phyloP scores from a whole-genome alignment of 1,140 invertebrate genomes.

The Conopomorpha cramerella region DNA sequence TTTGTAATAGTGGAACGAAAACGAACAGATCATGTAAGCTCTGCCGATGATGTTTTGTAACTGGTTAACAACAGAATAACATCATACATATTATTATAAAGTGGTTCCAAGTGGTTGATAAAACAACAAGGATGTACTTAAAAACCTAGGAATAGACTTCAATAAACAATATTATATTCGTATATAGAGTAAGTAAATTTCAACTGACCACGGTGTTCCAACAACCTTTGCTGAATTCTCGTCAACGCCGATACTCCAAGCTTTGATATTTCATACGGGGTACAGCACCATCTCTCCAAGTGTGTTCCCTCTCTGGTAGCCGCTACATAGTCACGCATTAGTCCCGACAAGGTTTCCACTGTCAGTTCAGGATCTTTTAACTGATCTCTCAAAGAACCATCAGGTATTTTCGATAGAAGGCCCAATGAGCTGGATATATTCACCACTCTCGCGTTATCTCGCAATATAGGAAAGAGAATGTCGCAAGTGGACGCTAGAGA shows the following conservation, averaged over 20 bases:
- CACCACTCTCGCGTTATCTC: conserved; percentile 71
- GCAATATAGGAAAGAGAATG: conserved; percentile 70
- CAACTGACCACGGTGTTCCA: conserved; percentile 25
- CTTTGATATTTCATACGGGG: conserved; percentile 74
- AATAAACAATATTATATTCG: no score
- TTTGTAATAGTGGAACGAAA: no score
- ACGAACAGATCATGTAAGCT: no score
- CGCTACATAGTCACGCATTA: conserved; percentile 71
- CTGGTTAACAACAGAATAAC: no score
- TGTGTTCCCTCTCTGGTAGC: conserved; percentile 42
- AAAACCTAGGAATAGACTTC: no score
- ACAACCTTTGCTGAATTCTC: conserved; percentile 31
- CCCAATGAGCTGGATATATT: conserved; percentile 75
- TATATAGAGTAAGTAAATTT: conserved; percentile 1
- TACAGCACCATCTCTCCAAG: conserved; percentile 60
- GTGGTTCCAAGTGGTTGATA: no score
- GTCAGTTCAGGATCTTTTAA: conserved; percentile 62
- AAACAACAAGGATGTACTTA: no score
- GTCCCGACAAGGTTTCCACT: conserved; percentile 57
- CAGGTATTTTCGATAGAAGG: conserved; percentile 62
- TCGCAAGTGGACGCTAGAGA: conserved; percentile 66
- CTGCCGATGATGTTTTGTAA: no score
- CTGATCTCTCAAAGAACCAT: conserved; percentile 50
- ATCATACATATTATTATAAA: no score
- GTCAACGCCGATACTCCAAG: conserved; percentile 70